phyloP scores from a whole-genome alignment of 2,113 vertebrate species.

The Leptodactylus fuscus region DNA sequence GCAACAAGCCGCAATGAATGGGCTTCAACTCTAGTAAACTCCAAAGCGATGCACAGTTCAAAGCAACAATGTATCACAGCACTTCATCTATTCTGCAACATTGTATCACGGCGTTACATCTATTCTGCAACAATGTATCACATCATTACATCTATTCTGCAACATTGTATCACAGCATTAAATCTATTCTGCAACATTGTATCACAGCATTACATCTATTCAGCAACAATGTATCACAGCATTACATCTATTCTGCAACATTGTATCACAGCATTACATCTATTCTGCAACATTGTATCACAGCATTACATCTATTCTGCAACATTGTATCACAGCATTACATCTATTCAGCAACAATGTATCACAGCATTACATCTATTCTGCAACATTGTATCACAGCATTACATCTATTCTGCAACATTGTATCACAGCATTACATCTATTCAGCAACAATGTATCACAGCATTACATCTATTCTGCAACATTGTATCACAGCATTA shows the following conservation, averaged over 20 bases:
- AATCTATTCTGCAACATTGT: too few relatives aligned
- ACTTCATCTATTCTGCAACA: background rate
- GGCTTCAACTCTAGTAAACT: background rate
- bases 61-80: too few relatives aligned
- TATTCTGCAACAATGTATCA: too few relatives aligned
- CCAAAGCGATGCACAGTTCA: background rate
- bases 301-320: background rate
- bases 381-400: background rate
- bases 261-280: too few relatives aligned
- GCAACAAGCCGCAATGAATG: background rate
- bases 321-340: background rate
- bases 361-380: too few relatives aligned
- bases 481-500: background rate
- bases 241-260: background rate
- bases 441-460: too few relatives aligned
- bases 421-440: background rate
- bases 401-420: background rate
- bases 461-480: too few relatives aligned
- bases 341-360: too few relatives aligned
- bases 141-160: too few relatives aligned
- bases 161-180: background rate
- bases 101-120: too few relatives aligned
- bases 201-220: background rate
- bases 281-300: slow-evolving; percentile 1
- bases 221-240: too few relatives aligned